These are phyloP conservation scores for Oedothorax gibbosus DNA, from an alignment of 1,140 invertebrate species.

Conservation along the genomic window DNA sequence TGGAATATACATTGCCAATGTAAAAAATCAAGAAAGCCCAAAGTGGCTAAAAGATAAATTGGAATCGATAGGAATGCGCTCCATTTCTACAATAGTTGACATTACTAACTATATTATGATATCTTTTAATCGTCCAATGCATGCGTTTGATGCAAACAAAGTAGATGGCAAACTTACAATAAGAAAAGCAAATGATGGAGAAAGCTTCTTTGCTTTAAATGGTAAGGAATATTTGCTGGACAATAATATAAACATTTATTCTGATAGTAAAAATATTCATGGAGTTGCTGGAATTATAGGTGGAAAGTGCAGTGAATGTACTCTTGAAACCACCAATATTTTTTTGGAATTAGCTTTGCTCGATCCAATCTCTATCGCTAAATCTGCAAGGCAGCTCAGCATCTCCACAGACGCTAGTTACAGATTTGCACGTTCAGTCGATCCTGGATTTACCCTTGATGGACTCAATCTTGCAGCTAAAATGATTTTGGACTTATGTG, in stretches of 20 bases:
- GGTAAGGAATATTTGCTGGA: slow-evolving; percentile 7
- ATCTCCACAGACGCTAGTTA: slow-evolving; percentile 5
- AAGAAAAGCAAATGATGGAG: too few relatives aligned
- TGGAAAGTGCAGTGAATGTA: not conserved
- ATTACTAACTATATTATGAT: too few relatives aligned
- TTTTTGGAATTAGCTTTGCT: not conserved
- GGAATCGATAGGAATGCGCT: too few relatives aligned
- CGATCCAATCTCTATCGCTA: not conserved
- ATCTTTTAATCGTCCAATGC: too few relatives aligned
- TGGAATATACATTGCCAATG: slow-evolving; percentile 6
- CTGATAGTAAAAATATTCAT: slow-evolving; percentile 4
- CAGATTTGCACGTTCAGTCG: slow-evolving; percentile 1
- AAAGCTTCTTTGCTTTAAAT: not conserved
- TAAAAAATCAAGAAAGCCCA: slow-evolving; percentile 7
- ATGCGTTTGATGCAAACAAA: too few relatives aligned
- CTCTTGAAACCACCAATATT: not conserved
- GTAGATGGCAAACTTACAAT: too few relatives aligned
- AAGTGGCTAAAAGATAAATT: not conserved
- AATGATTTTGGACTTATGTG: slow-evolving; percentile 1
- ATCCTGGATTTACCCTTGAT: not conserved
- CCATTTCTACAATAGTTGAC: too few relatives aligned
- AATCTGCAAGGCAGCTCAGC: not conserved
- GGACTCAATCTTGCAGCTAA: not conserved
- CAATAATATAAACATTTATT: not conserved
- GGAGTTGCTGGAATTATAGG: not conserved